Percentiles rank a stretch among this genome's conserved stretches.
Evolutionary conservation across 2,113 vertebrate genomes (phyloP).

Genomic region (Pelusios castaneus): DNA sequence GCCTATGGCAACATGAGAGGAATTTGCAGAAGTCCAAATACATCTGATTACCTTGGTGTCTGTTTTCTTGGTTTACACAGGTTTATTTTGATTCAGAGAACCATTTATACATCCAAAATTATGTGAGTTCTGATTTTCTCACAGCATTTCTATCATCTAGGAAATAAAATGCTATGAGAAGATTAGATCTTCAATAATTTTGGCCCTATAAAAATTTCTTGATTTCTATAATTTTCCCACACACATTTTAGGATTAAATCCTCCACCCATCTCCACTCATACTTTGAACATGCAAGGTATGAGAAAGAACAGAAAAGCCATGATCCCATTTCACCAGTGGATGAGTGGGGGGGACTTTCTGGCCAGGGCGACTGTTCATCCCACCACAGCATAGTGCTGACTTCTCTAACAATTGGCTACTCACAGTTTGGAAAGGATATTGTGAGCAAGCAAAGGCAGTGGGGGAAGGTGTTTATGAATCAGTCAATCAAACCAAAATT

Average conservation of each 20-base stretch:
- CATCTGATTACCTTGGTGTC: background rate
- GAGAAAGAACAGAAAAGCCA: background rate
- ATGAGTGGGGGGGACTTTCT: background rate
- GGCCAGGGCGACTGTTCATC: accelerated
- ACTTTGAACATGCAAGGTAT: background rate
- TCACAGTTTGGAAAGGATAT: background rate
- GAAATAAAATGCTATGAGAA: background rate
- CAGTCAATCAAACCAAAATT: background rate
- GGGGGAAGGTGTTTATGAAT: accelerated
- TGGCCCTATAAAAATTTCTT: background rate
- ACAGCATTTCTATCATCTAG: background rate
- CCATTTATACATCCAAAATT: background rate
- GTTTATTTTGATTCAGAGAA: accelerated
- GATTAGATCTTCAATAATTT: accelerated
- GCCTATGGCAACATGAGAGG: accelerated
- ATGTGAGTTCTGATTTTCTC: background rate
- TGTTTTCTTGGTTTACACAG: background rate
- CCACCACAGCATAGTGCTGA: background rate
- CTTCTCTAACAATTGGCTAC: background rate
- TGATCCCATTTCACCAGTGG: background rate
- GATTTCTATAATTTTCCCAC: background rate
- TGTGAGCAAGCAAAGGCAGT: background rate
- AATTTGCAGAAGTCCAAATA: background rate
- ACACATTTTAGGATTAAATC: background rate
- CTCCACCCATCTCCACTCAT: background rate